Evolutionary conservation across 2,888 invertebrate species (phyloP), one percentile per base, ranked within the genome.

Genomic region (Miltochrista miniata): DNA sequence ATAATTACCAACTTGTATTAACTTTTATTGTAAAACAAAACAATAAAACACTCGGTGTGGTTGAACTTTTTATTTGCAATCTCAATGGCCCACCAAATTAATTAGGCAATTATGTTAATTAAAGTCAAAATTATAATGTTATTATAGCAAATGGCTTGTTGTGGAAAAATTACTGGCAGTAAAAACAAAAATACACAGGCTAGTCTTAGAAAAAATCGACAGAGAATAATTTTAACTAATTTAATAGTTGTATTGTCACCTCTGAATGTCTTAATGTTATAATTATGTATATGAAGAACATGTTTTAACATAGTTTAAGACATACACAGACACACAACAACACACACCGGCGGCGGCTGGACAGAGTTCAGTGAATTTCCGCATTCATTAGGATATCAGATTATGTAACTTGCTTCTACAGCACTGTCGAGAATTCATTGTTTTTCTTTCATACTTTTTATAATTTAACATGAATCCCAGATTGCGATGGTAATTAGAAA

Each of bases 41-140:
- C 11, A 12, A 11, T n/a, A 18, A 18, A 18, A 24, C 10, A 12
- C 18, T 18, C 30, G 10, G 40, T n/a, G 40, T 40, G 29, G 29
- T 12, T 40, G 29, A 42, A 37, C 18, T 41, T 45, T 36, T 42
- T 38, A 38, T 24, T n/a, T 11, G 38, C 18, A 38, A 24, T 18
- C 36, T 45, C 31, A 40, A 51, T 45, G 45, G 15, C 34, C 35
- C 38, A 39, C 24, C n/a, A 35, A 31, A 15, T 37, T 42, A 48
- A 48, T 43, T 15, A 11, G 9, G 12, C 11, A 34, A 10, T 37
- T 41, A 38, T 13, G 29, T 37, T 33, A 11, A 38, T 24, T 38
- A 38, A 38, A 18, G n/a, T 3, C 2, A 1, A 38, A n/a, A 38
- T 18, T 24, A 38, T 38, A 11, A 38, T 24, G 38, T 38, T 38